phyloP scores from a whole-genome alignment of 2,113 vertebrate genomes.

The Amblyopsis rosae region DNA sequence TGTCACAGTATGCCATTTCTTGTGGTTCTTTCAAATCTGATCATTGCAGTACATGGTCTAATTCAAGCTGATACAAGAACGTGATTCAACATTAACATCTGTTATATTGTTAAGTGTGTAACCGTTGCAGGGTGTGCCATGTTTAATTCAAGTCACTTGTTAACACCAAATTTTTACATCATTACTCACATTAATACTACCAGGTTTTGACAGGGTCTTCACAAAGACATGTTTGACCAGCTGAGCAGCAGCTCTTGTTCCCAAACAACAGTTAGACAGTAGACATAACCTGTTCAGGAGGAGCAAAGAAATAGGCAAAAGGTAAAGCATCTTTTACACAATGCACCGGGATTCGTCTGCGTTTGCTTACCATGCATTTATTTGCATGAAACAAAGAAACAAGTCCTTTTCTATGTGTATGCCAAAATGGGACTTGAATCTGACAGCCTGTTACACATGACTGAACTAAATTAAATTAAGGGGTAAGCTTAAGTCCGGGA shows the following conservation, averaged over 20 bases:
- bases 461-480: neutral
- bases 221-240: slow-evolving; percentile 53
- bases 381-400: no score
- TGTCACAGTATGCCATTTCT: no score
- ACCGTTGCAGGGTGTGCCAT: slow-evolving; percentile 20
- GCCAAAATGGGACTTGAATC: neutral
- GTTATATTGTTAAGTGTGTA: slow-evolving; percentile 14
- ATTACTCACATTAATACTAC: slow-evolving; percentile 41
- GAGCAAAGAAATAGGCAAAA: slow-evolving; percentile 5
- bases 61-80: no score
- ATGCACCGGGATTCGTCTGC: no score
- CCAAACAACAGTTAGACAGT: neutral
- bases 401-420: no score
- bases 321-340: neutral
- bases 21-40: neutral
- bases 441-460: neutral
- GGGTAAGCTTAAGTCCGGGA: neutral
- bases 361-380: no score
- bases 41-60: no score
- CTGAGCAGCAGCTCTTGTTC: slow-evolving; percentile 35
- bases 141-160: slow-evolving; percentile 42
- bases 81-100: slow-evolving; percentile 23
- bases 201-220: slow-evolving; percentile 35
- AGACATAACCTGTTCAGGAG: slow-evolving; percentile 2
- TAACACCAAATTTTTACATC: slow-evolving; percentile 45